Evolutionary conservation across 2,888 invertebrate genomes (phyloP).

Genomic region (Lapara coniferarum): DNA sequence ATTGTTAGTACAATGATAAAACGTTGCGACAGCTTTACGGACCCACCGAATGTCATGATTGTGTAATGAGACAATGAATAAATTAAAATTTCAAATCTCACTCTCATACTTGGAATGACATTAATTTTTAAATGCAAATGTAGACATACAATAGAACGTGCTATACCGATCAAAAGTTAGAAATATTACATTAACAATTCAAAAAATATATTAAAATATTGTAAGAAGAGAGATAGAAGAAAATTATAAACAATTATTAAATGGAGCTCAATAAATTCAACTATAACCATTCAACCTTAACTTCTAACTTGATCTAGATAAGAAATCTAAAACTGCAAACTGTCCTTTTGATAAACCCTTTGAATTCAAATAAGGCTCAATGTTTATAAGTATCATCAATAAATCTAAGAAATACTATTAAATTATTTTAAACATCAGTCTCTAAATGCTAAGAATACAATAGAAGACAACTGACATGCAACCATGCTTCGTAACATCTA

Average conservation of each 20-base stretch:
- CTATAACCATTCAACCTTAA: not conserved
- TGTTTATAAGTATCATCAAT: not conserved
- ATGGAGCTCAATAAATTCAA: constrained; percentile 14
- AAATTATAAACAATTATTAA: not conserved
- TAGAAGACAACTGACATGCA: constrained; percentile 24
- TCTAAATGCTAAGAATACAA: constrained; percentile 17
- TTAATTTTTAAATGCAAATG: constrained; percentile 17
- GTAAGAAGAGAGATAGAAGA: not conserved
- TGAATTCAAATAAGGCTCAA: constrained; percentile 10
- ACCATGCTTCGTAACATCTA: constrained; percentile 26
- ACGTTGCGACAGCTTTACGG: constrained; percentile 6
- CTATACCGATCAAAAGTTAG: not conserved
- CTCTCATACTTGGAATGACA: constrained; percentile 15
- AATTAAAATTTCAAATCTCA: constrained; percentile 14
- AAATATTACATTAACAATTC: not conserved
- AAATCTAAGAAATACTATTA: not conserved
- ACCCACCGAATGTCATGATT: constrained; percentile 17
- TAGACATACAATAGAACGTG: constrained; percentile 3
- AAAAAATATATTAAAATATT: not conserved
- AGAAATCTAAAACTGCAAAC: not conserved
- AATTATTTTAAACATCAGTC: constrained; percentile 20
- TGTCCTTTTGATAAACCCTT: not conserved
- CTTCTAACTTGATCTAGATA: not conserved
- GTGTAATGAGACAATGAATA: constrained; percentile 15
- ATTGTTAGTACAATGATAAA: constrained; percentile 11